These are phyloP conservation scores for Girardia tigrina DNA, from an alignment of 2,888 invertebrate genomes.

Conservation along the genomic window DNA sequence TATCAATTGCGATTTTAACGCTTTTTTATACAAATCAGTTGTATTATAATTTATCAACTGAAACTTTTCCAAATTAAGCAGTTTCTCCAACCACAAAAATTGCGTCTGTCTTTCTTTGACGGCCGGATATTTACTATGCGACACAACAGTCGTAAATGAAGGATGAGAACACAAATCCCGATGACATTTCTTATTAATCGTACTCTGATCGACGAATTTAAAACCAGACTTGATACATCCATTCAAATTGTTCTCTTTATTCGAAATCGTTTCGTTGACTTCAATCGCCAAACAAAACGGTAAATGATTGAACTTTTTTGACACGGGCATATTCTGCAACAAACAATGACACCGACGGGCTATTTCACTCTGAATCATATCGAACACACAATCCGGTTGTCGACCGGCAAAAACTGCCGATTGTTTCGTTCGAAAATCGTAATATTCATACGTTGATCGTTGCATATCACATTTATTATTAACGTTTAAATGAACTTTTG, in stretches of 20 bases:
- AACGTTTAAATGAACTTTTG: background rate
- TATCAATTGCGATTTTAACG: background rate
- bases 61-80: conserved; percentile 23
- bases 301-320: background rate
- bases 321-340: conserved; percentile 23
- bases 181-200: conserved; percentile 1
- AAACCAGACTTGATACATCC: background rate
- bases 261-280: background rate
- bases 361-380: background rate
- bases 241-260: background rate
- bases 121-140: conserved; percentile 35
- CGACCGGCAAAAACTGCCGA: background rate
- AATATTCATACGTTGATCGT: conserved; percentile 26
- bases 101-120: conserved; percentile 31
- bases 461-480: conserved; percentile 25
- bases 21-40: background rate
- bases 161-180: conserved; percentile 26
- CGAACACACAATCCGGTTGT: background rate
- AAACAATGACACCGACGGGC: conserved; percentile 4
- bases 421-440: conserved; percentile 8
- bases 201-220: background rate
- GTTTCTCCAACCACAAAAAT: conserved; percentile 11
- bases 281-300: conserved; percentile 19
- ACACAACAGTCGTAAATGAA: conserved; percentile 25
- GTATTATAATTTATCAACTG: conserved; percentile 1